Base-by-base conservation (phyloP, 1,140 invertebrate genomes). In the Oscheius sp. region DNA sequence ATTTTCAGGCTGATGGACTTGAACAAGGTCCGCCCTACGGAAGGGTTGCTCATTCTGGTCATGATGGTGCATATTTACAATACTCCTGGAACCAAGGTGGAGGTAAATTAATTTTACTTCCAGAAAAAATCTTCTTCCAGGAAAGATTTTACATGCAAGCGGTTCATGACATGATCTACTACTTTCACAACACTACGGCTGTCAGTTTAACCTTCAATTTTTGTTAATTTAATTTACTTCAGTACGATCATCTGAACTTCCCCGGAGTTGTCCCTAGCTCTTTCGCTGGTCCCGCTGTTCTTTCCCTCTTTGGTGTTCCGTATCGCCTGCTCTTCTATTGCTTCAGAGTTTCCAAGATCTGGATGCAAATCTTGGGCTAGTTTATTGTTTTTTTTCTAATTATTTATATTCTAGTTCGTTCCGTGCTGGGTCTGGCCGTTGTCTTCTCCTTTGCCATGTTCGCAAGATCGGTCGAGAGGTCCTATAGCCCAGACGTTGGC, bases 71-170 rank as follows among this genome's bases (percentile, higher is more conserved):
- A n/a, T n/a, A n/a, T n/a, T n/a, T n/a, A n/a, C n/a, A n/a, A n/a
- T n/a, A 95, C 93, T 84, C 95, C 96, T 52, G 97, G 91, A 84
- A 98, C 94, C 0, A 99, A 99, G 91, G 96, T 65, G 3, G 32
- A 65, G 59, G 59, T 63, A 58, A 7, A 23, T n/a, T 20, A n/a
- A n/a, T n/a, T n/a, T n/a, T n/a, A n/a, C n/a, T n/a, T n/a, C n/a
- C n/a, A n/a, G n/a, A n/a, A n/a, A n/a, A n/a, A n/a, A n/a, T n/a
- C n/a, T n/a, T 63, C 10, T 15, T 99, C 10, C 96, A 99, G 87
- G 97, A 99, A 88, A 98, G 94, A 87, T 99, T 99, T 83, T 98
- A 97, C 87, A 87, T 97, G 26, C 87, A 99, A 88, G 96, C 97
- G 15, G 92, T 92, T 85, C 97, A 99, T 87, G 97, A 99, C 87